Conservation (phyloP, 1,140 invertebrate species). For the Drosophila arawakana region DNA sequence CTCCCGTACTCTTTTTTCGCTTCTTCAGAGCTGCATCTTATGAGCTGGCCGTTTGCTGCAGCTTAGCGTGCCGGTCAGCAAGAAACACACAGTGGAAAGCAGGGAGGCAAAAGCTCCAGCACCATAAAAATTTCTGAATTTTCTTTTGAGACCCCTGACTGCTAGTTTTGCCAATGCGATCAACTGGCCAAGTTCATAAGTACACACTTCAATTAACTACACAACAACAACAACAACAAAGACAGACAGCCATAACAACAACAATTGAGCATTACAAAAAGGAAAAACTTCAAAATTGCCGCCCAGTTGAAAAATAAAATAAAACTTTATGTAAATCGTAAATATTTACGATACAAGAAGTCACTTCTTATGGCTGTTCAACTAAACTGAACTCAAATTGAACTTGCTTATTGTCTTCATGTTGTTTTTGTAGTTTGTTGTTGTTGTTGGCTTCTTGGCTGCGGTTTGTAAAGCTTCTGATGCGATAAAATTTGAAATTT, state of each 20-base stretch:
- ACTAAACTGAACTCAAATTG: constrained; percentile 37
- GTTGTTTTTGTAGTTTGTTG: constrained; percentile 7
- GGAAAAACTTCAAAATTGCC: constrained; percentile 48
- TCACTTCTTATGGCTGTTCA: constrained; percentile 20
- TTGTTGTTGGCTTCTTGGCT: constrained; percentile 7
- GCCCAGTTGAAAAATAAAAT: constrained; percentile 32
- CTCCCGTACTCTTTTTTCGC: background rate
- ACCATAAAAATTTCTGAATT: too few species aligned
- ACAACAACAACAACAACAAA: constrained; percentile 14
- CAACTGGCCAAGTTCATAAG: constrained; percentile 45
- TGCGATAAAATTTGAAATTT: constrained; percentile 42
- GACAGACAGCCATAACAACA: background rate
- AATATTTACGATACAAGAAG: constrained; percentile 66
- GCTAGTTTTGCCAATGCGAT: background rate
- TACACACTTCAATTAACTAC: constrained; percentile 50
- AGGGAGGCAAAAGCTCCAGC: background rate
- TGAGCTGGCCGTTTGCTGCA: constrained; percentile 34
- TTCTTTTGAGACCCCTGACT: too few species aligned
- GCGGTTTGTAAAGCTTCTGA: constrained; percentile 28
- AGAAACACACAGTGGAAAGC: background rate
- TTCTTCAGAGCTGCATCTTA: constrained; percentile 32
- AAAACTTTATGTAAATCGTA: constrained; percentile 72
- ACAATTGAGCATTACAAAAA: constrained; percentile 7
- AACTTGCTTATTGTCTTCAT: constrained; percentile 16
- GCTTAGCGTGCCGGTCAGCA: constrained; percentile 20